A percentile compares a stretch with the other conserved stretches of the same genome.
Conservation (phyloP, 2,797 vertebrate genomes). For the Petrocephalus schoutedeni region DNA sequence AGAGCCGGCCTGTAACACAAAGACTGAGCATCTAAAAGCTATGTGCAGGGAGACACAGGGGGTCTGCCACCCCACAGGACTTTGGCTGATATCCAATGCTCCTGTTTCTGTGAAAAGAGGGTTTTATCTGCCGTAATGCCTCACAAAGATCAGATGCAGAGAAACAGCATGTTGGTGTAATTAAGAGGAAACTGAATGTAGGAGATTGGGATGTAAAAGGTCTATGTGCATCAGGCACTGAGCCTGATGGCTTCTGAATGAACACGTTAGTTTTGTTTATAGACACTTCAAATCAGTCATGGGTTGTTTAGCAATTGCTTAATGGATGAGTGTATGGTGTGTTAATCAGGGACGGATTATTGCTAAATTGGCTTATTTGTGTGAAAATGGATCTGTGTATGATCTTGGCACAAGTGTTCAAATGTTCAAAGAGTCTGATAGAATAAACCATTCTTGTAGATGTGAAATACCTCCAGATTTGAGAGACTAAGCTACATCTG, state of each 20-base stretch:
- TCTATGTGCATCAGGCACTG: not conserved
- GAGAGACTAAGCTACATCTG: not conserved
- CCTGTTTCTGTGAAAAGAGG: too few relatives aligned
- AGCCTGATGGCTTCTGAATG: not conserved
- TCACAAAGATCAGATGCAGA: not conserved
- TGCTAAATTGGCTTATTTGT: not conserved
- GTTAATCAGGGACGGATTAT: slow-evolving; percentile 15
- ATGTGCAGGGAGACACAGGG: not conserved
- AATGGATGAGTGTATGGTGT: not conserved
- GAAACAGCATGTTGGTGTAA: not conserved
- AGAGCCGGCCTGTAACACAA: not conserved
- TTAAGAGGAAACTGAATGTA: not conserved
- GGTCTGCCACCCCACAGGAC: not conserved
- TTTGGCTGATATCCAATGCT: not conserved
- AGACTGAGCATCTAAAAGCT: not conserved
- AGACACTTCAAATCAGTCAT: not conserved
- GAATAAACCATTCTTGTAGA: not conserved
- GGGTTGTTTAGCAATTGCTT: slow-evolving; percentile 2
- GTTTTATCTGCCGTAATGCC: not conserved
- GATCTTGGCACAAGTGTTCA: not conserved
- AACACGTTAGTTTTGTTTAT: not conserved
- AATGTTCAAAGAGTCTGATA: not conserved
- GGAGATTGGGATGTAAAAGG: not conserved
- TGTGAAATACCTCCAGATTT: not conserved
- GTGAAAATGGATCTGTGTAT: not conserved